A percentile compares a stretch with the other conserved stretches of the same genome.
Evolutionary conservation across 2,113 vertebrate genomes (phyloP).

Genomic region (Blennius ocellaris): DNA sequence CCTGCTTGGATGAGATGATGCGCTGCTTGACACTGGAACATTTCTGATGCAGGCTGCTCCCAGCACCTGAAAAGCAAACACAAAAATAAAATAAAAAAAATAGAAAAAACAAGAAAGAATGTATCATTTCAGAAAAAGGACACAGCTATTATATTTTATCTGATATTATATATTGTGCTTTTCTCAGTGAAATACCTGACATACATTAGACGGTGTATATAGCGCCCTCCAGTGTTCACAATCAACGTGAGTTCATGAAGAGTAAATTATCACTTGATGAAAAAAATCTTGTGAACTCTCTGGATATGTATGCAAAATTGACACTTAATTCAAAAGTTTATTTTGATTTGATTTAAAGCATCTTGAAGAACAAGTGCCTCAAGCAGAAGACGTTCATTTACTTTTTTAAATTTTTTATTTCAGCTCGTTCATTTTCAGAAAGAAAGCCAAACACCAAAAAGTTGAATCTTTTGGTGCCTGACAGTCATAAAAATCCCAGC

Average conservation of each 20-base stretch:
- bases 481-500: not conserved
- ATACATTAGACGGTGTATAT: constrained; percentile 16
- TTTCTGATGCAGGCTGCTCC: constrained; percentile 85
- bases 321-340: not conserved
- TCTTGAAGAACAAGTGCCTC: not conserved
- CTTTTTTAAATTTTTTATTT: constrained; percentile 18
- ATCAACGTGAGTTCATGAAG: constrained; percentile 19
- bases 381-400: not conserved
- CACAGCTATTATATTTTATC: not conserved
- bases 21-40: constrained; percentile 86
- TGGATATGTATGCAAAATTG: not conserved
- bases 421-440: not conserved
- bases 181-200: not conserved
- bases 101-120: constrained; percentile 23
- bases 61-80: constrained; percentile 73
- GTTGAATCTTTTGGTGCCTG: constrained; percentile 17
- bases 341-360: constrained; percentile 7
- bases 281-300: no score
- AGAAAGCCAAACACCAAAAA: constrained; percentile 6
- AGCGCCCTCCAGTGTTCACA: constrained; percentile 60
- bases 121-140: not conserved
- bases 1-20: constrained; percentile 88
- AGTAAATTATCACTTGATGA: no score
- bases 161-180: no score
- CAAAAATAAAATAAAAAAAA: not conserved